Evolutionary conservation across 2,888 invertebrate species (phyloP).

Genomic region (Arrhopalites spinosus): DNA sequence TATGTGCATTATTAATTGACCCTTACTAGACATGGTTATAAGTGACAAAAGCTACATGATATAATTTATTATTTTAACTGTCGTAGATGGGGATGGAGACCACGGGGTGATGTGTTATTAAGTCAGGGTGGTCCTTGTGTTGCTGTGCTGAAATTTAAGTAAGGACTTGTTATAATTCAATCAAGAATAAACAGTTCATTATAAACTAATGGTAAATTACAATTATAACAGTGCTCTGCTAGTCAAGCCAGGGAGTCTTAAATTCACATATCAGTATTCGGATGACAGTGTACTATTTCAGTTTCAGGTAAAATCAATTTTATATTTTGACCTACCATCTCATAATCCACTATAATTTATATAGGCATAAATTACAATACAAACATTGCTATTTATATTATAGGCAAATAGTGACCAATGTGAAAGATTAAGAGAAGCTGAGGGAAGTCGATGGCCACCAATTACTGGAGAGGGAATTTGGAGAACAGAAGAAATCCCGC

Average conservation of each 20-base stretch:
- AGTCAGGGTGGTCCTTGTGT: conserved; percentile 63
- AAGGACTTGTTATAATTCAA: no score
- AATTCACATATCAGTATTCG: conserved; percentile 63
- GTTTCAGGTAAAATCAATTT: conserved; percentile 60
- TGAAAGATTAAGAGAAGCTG: conserved; percentile 60
- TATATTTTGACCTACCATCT: neutral
- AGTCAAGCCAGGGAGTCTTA: conserved; percentile 63
- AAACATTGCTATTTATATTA: neutral
- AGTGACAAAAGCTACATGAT: neutral
- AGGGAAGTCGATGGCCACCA: conserved; percentile 61
- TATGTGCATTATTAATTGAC: no score
- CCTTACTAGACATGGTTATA: neutral
- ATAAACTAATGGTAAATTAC: no score
- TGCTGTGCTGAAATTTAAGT: conserved; percentile 59
- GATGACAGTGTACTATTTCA: conserved; percentile 62
- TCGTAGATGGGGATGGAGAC: conserved; percentile 61
- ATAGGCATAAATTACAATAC: neutral
- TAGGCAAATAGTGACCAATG: conserved; percentile 64
- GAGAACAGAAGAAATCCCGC: conserved; percentile 59
- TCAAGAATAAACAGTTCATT: no score
- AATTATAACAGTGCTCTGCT: conserved; percentile 64
- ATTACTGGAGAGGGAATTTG: conserved; percentile 62
- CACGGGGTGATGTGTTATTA: conserved; percentile 61
- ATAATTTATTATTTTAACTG: neutral
- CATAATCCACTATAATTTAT: neutral